These are phyloP conservation scores for Heliconius aoede DNA, from an alignment of 2,888 invertebrate species.

Conservation along the genomic window DNA sequence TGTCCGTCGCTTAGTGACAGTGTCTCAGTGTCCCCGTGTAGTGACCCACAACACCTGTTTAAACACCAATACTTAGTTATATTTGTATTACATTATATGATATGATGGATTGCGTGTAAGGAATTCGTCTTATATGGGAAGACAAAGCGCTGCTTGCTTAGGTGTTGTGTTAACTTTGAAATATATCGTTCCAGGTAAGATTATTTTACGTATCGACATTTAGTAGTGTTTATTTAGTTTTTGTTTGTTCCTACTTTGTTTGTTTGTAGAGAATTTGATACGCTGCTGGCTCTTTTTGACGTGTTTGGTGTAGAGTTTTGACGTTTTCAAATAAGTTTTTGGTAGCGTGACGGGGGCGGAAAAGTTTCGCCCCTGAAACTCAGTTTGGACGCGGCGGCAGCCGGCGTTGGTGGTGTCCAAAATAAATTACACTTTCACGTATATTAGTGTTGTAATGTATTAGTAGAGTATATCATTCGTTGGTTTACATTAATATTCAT, in stretches of 20 bases:
- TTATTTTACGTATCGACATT: conserved; percentile 34
- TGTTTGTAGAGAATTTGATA: conserved; percentile 8
- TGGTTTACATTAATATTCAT: background rate
- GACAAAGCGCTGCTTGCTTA: conserved; percentile 79
- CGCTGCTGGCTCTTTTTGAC: conserved; percentile 23
- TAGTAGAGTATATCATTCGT: background rate
- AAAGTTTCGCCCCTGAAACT: conserved; percentile 60
- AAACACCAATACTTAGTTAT: conserved; percentile 72
- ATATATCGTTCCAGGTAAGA: conserved; percentile 44
- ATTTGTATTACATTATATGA: conserved; percentile 51
- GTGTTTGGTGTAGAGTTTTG: conserved; percentile 46
- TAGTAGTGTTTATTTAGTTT: conserved; percentile 5
- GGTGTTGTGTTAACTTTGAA: conserved; percentile 57
- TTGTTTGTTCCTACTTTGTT: background rate
- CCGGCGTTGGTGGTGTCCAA: conserved; percentile 66
- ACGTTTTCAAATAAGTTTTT: conserved; percentile 52
- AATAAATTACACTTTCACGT: conserved; percentile 14
- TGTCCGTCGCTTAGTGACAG: conserved; percentile 52
- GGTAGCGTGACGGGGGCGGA: conserved; percentile 58
- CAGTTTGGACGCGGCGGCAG: conserved; percentile 73
- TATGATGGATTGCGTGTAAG: conserved; percentile 72
- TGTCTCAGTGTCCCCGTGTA: conserved; percentile 57
- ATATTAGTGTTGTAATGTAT: conserved; percentile 14
- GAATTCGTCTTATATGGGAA: conserved; percentile 77
- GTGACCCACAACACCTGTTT: conserved; percentile 62